These are phyloP conservation scores for Vandiemenella viatica DNA, from an alignment of 2,888 invertebrate genomes.

Conservation along the genomic window DNA sequence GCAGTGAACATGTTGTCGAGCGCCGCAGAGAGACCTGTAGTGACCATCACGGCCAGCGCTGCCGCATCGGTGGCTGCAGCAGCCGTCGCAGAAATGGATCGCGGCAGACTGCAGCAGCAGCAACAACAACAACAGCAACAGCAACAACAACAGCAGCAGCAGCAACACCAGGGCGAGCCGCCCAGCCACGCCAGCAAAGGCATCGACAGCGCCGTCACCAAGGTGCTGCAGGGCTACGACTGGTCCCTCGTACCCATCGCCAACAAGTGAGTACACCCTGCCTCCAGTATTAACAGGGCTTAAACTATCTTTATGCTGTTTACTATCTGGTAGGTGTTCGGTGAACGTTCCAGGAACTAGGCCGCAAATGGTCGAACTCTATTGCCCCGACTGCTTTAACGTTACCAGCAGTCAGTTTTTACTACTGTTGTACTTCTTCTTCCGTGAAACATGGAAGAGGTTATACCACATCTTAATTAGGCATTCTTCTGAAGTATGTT, in stretches of 20 bases:
- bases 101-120: constrained; percentile 14
- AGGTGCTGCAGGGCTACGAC: constrained; percentile 81
- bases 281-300: background rate
- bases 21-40: background rate
- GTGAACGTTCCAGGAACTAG: too few species aligned
- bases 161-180: constrained; percentile 8
- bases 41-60: background rate
- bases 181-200: constrained; percentile 40
- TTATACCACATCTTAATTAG: too few species aligned
- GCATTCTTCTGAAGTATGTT: too few species aligned
- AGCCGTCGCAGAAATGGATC: background rate
- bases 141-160: constrained; percentile 16
- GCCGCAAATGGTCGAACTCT: too few species aligned
- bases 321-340: too few species aligned
- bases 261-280: constrained; percentile 55
- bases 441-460: too few species aligned
- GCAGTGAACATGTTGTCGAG: too few species aligned
- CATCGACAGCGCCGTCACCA: constrained; percentile 82
- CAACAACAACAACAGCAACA: constrained; percentile 11
- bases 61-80: background rate
- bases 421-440: too few species aligned
- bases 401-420: too few species aligned
- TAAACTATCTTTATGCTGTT: too few species aligned
- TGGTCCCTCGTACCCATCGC: constrained; percentile 82
- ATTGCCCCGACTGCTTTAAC: too few species aligned